These are phyloP conservation scores for Triops cancriformis DNA, from an alignment of 1,140 invertebrate genomes.

Conservation along the genomic window DNA sequence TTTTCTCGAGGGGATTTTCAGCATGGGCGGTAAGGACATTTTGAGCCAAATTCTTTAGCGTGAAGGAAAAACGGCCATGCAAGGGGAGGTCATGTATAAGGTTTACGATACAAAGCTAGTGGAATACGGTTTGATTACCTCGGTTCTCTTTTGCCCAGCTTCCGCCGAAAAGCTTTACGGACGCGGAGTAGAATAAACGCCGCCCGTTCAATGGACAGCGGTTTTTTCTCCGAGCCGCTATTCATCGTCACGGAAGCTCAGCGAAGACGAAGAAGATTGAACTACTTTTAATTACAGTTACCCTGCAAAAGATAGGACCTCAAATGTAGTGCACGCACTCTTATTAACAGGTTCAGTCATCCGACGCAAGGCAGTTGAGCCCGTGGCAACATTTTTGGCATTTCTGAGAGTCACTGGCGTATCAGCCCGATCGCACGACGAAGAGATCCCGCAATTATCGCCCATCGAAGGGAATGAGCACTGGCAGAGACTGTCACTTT, in stretches of 20 bases:
- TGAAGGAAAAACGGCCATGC: neutral
- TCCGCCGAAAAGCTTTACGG: slow-evolving; percentile 81
- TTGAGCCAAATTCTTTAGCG: neutral
- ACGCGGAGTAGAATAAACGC: slow-evolving; percentile 77
- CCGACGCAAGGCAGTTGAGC: neutral
- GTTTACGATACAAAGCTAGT: neutral
- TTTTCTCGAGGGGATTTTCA: neutral
- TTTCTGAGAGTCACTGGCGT: neutral
- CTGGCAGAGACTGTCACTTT: too few species aligned
- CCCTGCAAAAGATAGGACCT: neutral
- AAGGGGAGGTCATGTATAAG: neutral
- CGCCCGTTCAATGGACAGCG: slow-evolving; percentile 68
- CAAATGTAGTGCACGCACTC: neutral
- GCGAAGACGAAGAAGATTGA: neutral
- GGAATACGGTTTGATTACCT: slow-evolving; percentile 6
- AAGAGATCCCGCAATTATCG: too few species aligned
- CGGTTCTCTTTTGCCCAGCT: slow-evolving; percentile 36
- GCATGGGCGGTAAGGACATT: neutral
- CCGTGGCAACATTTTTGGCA: neutral
- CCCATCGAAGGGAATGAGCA: too few species aligned
- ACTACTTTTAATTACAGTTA: slow-evolving; percentile 2
- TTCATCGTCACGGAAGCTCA: neutral
- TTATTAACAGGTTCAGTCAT: neutral
- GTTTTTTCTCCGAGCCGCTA: slow-evolving; percentile 21
- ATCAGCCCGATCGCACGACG: too few species aligned